Evolutionary conservation across 37 sponge, comb jelly and placozoan genomes (phyloP).

Genomic region (Chondrosia reniformis): DNA sequence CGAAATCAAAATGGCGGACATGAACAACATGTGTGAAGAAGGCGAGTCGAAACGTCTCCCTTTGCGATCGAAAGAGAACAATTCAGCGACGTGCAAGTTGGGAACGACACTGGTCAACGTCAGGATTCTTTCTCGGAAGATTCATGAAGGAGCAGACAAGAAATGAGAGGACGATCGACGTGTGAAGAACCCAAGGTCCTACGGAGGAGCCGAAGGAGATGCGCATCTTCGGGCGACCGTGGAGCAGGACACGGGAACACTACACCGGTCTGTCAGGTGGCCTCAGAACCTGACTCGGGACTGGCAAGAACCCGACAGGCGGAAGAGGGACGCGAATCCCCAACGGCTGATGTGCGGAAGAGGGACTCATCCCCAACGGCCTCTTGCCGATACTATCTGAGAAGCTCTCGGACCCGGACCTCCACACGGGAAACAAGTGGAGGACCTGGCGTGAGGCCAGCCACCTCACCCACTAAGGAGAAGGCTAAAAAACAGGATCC

Average conservation of each 20-base stretch:
- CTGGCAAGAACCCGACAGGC: conserved; percentile 6
- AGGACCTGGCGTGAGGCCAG: conserved; percentile 19
- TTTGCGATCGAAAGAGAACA: not conserved
- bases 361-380: conserved; percentile 20
- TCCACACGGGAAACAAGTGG: not conserved
- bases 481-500: not conserved
- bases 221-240: conserved; percentile 9
- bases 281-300: conserved; percentile 18
- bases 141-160: not conserved
- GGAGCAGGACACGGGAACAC: too few species aligned
- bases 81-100: not conserved
- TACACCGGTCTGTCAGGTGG: conserved; percentile 16
- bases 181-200: conserved; percentile 13
- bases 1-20: conserved; percentile 28
- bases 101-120: too few species aligned
- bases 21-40: not conserved
- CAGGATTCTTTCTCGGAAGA: not conserved
- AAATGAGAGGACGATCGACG: not conserved
- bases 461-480: conserved; percentile 1
- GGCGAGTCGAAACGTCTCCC: not conserved
- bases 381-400: conserved; percentile 16
- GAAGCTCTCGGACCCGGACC: not conserved
- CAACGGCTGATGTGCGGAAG: conserved; percentile 19
- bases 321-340: conserved; percentile 25
- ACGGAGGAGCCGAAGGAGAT: conserved; percentile 16